phyloP scores from a whole-genome alignment of 2,797 vertebrate species.

The Acanthornis magna region DNA sequence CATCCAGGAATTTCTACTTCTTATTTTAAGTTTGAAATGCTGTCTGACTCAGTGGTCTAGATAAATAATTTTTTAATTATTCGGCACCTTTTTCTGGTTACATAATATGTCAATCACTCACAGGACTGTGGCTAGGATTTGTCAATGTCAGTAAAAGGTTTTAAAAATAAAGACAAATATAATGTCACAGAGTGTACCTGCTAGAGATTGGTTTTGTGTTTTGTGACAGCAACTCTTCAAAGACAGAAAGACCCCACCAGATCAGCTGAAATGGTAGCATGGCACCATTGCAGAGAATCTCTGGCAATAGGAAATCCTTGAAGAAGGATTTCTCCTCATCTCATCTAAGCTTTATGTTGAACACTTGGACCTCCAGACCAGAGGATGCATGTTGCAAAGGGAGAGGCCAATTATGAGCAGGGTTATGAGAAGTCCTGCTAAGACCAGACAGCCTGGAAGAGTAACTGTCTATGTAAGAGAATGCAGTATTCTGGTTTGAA shows the following conservation, averaged over 20 bases:
- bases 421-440: neutral
- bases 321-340: neutral
- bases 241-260: neutral
- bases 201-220: neutral
- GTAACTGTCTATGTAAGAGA: neutral
- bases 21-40: slow-evolving; percentile 5
- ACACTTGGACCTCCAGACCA: neutral
- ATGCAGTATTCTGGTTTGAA: neutral
- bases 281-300: neutral
- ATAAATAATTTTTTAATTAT: neutral
- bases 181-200: neutral
- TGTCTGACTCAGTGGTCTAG: neutral
- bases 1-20: neutral
- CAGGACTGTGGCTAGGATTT: neutral
- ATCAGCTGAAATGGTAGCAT: neutral
- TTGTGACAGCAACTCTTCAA: neutral
- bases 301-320: neutral
- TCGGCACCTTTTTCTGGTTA: neutral
- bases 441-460: neutral
- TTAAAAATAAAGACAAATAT: neutral
- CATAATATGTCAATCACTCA: neutral
- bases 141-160: neutral
- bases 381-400: neutral
- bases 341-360: neutral
- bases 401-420: neutral